phyloP scores from a whole-genome alignment of 2,888 invertebrate species.

The Brachypterus glaber region DNA sequence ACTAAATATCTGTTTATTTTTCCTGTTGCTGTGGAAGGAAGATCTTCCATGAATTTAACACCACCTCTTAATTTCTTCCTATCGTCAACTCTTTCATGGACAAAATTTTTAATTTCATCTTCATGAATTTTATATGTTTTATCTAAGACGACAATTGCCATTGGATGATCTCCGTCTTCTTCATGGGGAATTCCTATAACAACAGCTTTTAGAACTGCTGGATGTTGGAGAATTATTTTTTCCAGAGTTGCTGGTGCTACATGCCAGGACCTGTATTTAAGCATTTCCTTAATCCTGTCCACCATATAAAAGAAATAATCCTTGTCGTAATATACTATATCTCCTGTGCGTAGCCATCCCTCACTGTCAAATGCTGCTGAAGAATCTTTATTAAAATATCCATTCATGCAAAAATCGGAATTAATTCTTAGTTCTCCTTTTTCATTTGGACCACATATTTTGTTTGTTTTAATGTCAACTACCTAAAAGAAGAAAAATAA shows the following conservation, averaged over 20 bases:
- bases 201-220: constrained; percentile 27
- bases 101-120: constrained; percentile 28
- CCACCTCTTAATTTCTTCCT: constrained; percentile 33
- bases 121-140: constrained; percentile 15
- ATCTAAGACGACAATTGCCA: constrained; percentile 26
- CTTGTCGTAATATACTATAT: constrained; percentile 45
- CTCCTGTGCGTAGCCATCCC: constrained; percentile 46
- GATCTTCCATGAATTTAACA: constrained; percentile 27
- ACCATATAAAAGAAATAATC: constrained; percentile 43
- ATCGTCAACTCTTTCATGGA: constrained; percentile 29
- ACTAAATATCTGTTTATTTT: constrained; percentile 28
- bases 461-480: constrained; percentile 30
- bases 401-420: constrained; percentile 35
- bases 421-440: constrained; percentile 47
- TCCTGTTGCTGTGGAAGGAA: constrained; percentile 34
- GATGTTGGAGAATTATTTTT: constrained; percentile 29
- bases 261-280: constrained; percentile 45
- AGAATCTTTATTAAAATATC: constrained; percentile 43
- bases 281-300: constrained; percentile 44
- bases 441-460: constrained; percentile 35
- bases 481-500: constrained; percentile 25
- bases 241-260: constrained; percentile 37
- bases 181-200: constrained; percentile 33
- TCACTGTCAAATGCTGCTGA: constrained; percentile 39
- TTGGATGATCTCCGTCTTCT: constrained; percentile 32